Percentiles rank a stretch among this genome's conserved stretches.
phyloP scores from a whole-genome alignment of 2,113 vertebrate genomes.

The Brachyhypopomus occidentalis region DNA sequence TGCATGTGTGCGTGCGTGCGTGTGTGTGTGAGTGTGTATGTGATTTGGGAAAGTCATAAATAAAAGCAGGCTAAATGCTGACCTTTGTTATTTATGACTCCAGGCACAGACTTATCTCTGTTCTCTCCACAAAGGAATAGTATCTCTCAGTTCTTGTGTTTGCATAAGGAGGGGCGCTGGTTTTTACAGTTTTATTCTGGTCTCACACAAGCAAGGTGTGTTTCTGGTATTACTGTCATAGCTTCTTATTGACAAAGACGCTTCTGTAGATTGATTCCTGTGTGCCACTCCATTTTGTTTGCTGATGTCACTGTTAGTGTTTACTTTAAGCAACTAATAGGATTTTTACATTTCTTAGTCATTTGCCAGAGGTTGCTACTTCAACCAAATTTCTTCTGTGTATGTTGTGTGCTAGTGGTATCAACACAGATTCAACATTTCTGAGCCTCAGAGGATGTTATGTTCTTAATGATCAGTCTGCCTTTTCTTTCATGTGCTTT shows the following conservation, averaged over 20 bases:
- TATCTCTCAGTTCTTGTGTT: constrained; percentile 34
- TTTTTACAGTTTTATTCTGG: constrained; percentile 10
- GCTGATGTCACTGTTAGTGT: constrained; percentile 33
- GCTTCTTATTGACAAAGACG: constrained; percentile 1
- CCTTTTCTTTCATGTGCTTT: constrained; percentile 63
- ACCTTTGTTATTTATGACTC: constrained; percentile 33
- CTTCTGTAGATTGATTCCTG: neutral
- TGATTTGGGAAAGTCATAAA: constrained; percentile 29
- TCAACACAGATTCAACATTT: constrained; percentile 20
- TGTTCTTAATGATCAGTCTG: constrained; percentile 58
- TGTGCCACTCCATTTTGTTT: constrained; percentile 5
- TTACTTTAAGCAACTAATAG: constrained; percentile 24
- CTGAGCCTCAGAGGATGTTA: constrained; percentile 44
- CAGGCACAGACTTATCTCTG: neutral
- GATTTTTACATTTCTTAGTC: constrained; percentile 15
- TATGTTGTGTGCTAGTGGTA: constrained; percentile 39
- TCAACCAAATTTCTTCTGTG: constrained; percentile 24
- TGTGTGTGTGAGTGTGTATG: neutral
- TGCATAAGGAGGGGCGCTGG: constrained; percentile 23
- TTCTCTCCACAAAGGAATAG: constrained; percentile 21
- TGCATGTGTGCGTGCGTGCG: too few species aligned
- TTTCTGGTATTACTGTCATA: constrained; percentile 3
- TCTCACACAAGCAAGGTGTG: neutral
- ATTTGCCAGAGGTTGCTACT: constrained; percentile 22
- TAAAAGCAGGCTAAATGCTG: constrained; percentile 25